phyloP scores from a whole-genome alignment of 2,888 invertebrate genomes.

The Plagodis dolabraria region DNA sequence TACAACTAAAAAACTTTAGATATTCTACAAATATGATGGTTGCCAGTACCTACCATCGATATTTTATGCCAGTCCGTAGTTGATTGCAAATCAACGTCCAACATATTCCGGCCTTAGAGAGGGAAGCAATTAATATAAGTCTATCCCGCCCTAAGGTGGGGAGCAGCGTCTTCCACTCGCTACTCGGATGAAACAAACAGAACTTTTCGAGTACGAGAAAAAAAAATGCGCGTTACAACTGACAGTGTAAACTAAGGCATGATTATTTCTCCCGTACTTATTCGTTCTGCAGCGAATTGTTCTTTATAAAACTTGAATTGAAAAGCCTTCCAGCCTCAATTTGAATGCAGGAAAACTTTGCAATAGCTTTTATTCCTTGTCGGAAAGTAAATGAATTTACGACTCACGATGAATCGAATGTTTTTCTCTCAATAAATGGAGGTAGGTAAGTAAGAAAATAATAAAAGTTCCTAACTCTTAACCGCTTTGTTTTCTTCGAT shows the following conservation, averaged over 20 bases:
- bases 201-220: too few species aligned
- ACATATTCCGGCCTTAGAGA: too few species aligned
- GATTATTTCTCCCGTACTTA: constrained; percentile 52
- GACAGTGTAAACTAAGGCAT: constrained; percentile 46
- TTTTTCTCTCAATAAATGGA: constrained; percentile 48
- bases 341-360: constrained; percentile 77
- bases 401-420: constrained; percentile 64
- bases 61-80: too few species aligned
- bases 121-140: too few species aligned
- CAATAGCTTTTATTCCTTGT: constrained; percentile 75
- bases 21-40: too few species aligned
- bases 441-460: constrained; percentile 36
- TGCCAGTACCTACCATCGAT: too few species aligned
- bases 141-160: too few species aligned
- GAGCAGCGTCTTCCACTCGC: too few species aligned
- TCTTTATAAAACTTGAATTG: constrained; percentile 75
- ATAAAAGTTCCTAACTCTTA: constrained; percentile 37
- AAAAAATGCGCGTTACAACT: too few species aligned
- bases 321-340: constrained; percentile 74
- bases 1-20: too few species aligned
- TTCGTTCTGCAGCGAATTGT: constrained; percentile 60
- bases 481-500: not conserved
- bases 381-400: constrained; percentile 75
- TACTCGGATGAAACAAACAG: too few species aligned
- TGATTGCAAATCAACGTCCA: too few species aligned